Evolutionary conservation across 1,140 invertebrate genomes (phyloP), one percentile per base, ranked within the genome.

Genomic region (Drosophila miranda): DNA sequence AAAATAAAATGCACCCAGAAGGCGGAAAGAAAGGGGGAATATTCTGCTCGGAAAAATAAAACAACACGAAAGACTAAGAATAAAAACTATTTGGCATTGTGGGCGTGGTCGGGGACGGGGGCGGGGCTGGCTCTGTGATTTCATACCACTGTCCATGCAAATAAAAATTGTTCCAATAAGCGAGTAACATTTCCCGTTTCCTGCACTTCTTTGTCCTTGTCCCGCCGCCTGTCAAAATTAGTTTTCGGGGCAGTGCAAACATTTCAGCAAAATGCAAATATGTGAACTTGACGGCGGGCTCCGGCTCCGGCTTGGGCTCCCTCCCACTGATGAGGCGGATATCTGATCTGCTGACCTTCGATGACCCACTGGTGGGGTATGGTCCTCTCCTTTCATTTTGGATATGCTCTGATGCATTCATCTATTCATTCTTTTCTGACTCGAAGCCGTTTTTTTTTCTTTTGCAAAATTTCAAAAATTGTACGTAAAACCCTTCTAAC

Each of bases 41-140:
- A 34, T 34, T 34, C 30, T 9, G n/a, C 48, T n/a, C 45, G 21
- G 8, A n/a, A 38, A 58, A 51, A 34, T 28, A 13, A 23, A 30
- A 19, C 9, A 42, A 26, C 55, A 53, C 28, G 19, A 68, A 50
- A 54, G 42, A 43, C 41, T 48, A 67, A 45, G 71, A 41, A 53
- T 54, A 48, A 78, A 69, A 74, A 74, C 76, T 79, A 78, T 78
- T 70, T 75, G 76, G 55, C 75, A 70, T 50, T 52, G 59, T 46
- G 60, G 69, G 60, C 55, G 73, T 66, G 23, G 23, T 4, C 23
- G 4, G 2, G 2, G 23, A 3, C 23, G 4, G 2, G 2, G 23
- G 23, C 23, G 23, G 23, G 3, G 34, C 14, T 34, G 5, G 19
- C 30, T 8, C 34, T 52, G 54, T 41, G 51, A 66, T 66, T 67